Evolutionary conservation across 2,113 vertebrate genomes (phyloP), one percentile per base, ranked within the genome.

Genomic region (Vicugna pacos): DNA sequence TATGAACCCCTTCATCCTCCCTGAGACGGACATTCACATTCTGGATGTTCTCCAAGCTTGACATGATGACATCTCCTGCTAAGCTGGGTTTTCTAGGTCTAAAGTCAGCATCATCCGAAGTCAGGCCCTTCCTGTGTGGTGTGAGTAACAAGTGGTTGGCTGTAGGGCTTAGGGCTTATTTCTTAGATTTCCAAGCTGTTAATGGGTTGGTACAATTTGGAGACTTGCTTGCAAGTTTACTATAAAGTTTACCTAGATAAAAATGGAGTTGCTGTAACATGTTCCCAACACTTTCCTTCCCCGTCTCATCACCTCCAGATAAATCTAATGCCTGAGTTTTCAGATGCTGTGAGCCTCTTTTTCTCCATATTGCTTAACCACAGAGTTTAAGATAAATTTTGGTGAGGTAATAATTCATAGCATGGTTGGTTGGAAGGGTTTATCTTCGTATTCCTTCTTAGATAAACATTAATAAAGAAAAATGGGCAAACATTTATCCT

Each of bases 391-490:
- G 38, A 60, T 24, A 4, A 19, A 32, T 56, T 87, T 76, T 26
- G 22, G 38, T 38, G 30, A 82, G 48, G 65, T 48, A 24, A 19
- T 42, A 54, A 30, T 24, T 56, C 42, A 14, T 2, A 19, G 48
- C 11, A 4, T 2, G 35, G 50, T n/a, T 30, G 80, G 69, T 93
- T 58, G 86, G 92, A 96, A 96, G 85, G 60, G 95, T 98, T 98
- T 92, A 89, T 96, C 94, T 96, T 96, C 94, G 93, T 35, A 69
- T 94, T 98, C 95, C 91, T 97, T 98, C 94, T 96, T 91, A 97
- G 96, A 97, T 97, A 97, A 97, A 95, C 97, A 96, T 80, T 95
- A 69, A 88, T 98, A 97, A 98, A 98, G 96, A 97, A 97, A 97
- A 97, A 94, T 70, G 91, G 93, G 72, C 94, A 96, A 97, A 96